Conservation (phyloP, 2,888 invertebrate species). For the Conops quadrifasciatus region DNA sequence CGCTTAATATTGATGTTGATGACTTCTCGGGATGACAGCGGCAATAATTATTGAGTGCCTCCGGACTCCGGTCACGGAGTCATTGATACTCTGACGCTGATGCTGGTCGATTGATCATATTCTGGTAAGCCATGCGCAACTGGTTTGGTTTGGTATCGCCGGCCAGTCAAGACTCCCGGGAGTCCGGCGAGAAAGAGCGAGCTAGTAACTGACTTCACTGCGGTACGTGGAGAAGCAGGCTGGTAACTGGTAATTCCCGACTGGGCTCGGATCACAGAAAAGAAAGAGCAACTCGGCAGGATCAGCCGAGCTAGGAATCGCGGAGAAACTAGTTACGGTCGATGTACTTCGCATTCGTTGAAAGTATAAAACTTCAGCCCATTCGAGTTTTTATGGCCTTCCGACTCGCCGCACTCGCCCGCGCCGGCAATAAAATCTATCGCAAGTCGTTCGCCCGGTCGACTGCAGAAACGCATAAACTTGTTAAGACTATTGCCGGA, state of each 20-base stretch:
- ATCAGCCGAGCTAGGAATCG: neutral
- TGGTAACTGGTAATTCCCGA: too few relatives aligned
- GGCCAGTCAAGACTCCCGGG: conserved; percentile 16
- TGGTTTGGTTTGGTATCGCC: conserved; percentile 23
- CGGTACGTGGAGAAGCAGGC: too few relatives aligned
- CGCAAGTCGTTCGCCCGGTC: too few relatives aligned
- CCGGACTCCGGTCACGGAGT: neutral
- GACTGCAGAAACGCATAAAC: too few relatives aligned
- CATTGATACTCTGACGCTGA: conserved; percentile 8
- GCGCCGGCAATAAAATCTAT: too few relatives aligned
- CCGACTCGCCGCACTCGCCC: too few relatives aligned
- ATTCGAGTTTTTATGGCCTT: neutral
- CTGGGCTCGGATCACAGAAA: neutral
- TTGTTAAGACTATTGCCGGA: too few relatives aligned
- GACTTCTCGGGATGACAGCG: conserved; percentile 33
- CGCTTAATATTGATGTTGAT: conserved; percentile 36
- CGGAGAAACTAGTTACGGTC: too few relatives aligned
- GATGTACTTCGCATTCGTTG: neutral
- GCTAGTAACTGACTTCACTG: too few relatives aligned
- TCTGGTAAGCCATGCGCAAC: neutral
- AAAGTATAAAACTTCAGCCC: neutral
- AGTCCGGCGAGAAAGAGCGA: neutral
- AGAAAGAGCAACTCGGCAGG: neutral
- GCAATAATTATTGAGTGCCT: conserved; percentile 31
- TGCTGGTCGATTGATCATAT: conserved; percentile 22